Evolutionary conservation across 2,797 vertebrate genomes (phyloP), one percentile per base, ranked within the genome.

Genomic region (Leptatherina wallacei): DNA sequence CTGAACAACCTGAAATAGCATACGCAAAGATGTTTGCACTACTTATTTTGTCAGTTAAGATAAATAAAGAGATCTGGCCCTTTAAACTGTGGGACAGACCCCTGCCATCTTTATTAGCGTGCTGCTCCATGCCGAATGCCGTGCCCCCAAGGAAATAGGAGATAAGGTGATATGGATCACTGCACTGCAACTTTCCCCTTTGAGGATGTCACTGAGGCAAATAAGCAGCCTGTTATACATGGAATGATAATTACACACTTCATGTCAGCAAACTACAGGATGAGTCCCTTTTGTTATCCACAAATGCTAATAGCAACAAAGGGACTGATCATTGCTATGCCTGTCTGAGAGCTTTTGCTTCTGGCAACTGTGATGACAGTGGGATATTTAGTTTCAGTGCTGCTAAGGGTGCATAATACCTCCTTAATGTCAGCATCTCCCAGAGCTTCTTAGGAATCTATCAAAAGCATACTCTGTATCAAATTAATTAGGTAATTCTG

Each of bases 121-220:
- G 79, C 82, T 65, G 78, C 75, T 81, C 71, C 52, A 51, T 73
- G 67, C 81, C 1, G 20, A 88, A 87, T 80, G 40, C 47, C 63
- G 52, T n/a, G 72, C 77, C 88, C 86, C 82, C 33, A 63, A 80
- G 89, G 89, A 73, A 80, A 81, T 68, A 52, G 55, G 73, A 82
- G 89, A 90, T 91, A 89, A 91, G 83, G 84, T 82, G 89, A 91
- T 86, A 91, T 79, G 90, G 88, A 93, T 93, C 91, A 85, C 80
- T 87, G 89, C 91, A 78, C 84, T 35, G 69, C 83, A 87, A 86
- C 86, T 86, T 83, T 83, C 84, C 71, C 85, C 81, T 88, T 71
- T 84, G 80, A 89, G 82, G 85, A 85, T 84, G 80, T 80, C 72
- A 76, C 82, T 30, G 54, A 85, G 87, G 86, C 90, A 90, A 89